Conservation (phyloP, 2,888 invertebrate genomes). For the Germaria angustata region DNA sequence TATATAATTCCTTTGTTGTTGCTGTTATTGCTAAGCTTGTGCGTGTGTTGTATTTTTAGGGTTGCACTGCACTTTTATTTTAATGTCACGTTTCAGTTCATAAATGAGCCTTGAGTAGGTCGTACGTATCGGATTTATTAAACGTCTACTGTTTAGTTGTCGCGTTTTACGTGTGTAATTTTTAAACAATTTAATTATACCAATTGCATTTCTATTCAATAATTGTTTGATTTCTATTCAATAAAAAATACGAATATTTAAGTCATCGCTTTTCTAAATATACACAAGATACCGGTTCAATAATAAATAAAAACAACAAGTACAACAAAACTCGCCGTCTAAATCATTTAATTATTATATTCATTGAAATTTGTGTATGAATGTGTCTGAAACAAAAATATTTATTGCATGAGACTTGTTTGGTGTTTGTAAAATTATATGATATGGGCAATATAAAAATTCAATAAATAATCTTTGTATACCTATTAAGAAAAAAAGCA, state of each 20-base stretch:
- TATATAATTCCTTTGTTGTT: not conserved
- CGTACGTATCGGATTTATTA: conserved; percentile 45
- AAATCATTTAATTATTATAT: conserved; percentile 10
- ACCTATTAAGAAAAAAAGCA: too few relatives aligned
- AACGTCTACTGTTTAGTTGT: not conserved
- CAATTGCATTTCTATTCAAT: not conserved
- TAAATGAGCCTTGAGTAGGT: conserved; percentile 66
- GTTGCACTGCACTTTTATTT: conserved; percentile 68
- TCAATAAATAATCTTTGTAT: not conserved
- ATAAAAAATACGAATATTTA: conserved; percentile 19
- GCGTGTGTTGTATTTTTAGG: conserved; percentile 50
- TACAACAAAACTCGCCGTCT: not conserved
- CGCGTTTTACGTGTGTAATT: not conserved
- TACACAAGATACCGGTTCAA: conserved; percentile 46
- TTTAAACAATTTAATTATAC: conserved; percentile 47
- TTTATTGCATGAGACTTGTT: not conserved
- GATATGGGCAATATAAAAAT: not conserved
- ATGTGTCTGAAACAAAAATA: not conserved
- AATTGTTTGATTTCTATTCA: not conserved
- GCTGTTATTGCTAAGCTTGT: not conserved
- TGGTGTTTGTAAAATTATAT: not conserved
- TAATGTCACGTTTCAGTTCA: conserved; percentile 69
- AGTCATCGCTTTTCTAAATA: conserved; percentile 19
- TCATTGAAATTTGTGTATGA: not conserved
- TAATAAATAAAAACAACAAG: conserved; percentile 8